Conservation (phyloP, 2,888 invertebrate genomes). For the Campaea margaritaria region DNA sequence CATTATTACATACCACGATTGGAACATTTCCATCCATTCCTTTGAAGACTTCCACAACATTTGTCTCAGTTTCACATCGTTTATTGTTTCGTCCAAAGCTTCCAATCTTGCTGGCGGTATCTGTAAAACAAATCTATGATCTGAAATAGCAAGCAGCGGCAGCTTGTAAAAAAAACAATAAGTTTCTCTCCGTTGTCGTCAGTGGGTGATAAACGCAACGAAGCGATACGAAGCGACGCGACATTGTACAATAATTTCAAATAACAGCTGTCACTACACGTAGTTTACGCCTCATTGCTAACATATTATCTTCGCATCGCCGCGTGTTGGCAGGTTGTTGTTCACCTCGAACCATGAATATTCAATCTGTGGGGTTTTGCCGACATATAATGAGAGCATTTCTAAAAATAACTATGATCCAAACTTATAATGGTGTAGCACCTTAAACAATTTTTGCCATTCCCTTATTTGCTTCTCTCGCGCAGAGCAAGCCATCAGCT, state of each 20-base stretch:
- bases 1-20: constrained; percentile 84
- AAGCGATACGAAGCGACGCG: too few relatives aligned
- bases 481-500: constrained; percentile 87
- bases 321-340: too few relatives aligned
- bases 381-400: too few relatives aligned
- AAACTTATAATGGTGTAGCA: constrained; percentile 50
- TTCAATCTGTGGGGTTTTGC: too few relatives aligned
- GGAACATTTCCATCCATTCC: constrained; percentile 89
- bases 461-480: constrained; percentile 90
- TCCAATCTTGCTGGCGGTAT: constrained; percentile 94
- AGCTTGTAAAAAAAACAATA: too few relatives aligned
- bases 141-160: background rate
- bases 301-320: too few relatives aligned
- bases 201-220: too few relatives aligned
- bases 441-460: constrained; percentile 94
- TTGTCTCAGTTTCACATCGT: constrained; percentile 91
- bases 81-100: constrained; percentile 91
- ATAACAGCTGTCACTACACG: too few relatives aligned
- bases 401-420: too few relatives aligned
- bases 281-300: too few relatives aligned
- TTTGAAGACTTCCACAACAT: constrained; percentile 92
- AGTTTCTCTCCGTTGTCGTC: background rate
- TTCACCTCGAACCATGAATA: too few relatives aligned
- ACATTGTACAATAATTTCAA: too few relatives aligned
- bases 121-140: constrained; percentile 62